Conservation (phyloP, 2,797 vertebrate species). For the Sebastes trivittatus region DNA sequence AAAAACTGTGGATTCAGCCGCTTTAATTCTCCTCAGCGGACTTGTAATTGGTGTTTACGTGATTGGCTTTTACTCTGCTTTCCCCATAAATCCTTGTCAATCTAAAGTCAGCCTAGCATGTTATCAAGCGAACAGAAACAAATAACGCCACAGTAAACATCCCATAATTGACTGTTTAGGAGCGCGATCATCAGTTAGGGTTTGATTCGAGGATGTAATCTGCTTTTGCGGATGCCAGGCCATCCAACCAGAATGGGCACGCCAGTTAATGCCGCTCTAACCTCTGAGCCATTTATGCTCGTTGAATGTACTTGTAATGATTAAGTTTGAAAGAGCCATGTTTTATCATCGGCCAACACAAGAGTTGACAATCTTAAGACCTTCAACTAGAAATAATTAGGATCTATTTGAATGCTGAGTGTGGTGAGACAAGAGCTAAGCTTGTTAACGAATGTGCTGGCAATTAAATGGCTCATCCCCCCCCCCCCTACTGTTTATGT, state of each 20-base stretch:
- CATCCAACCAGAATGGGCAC: slow-evolving; percentile 76
- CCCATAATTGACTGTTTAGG: slow-evolving; percentile 86
- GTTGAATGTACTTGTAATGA: slow-evolving; percentile 83
- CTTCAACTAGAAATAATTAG: slow-evolving; percentile 87
- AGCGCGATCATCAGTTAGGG: slow-evolving; percentile 81
- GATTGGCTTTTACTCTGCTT: slow-evolving; percentile 77
- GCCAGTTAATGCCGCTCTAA: slow-evolving; percentile 80
- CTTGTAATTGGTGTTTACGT: slow-evolving; percentile 80
- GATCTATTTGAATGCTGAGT: slow-evolving; percentile 85
- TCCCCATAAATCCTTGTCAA: slow-evolving; percentile 84
- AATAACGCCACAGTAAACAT: slow-evolving; percentile 80
- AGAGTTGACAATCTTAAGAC: slow-evolving; percentile 86
- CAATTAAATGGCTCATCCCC: slow-evolving; percentile 81
- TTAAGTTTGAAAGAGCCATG: slow-evolving; percentile 83
- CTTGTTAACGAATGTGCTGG: slow-evolving; percentile 81
- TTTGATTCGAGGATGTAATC: slow-evolving; percentile 85
- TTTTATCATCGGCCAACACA: slow-evolving; percentile 85
- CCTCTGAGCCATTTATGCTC: slow-evolving; percentile 81
- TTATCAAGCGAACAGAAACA: slow-evolving; percentile 84
- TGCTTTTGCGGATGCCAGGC: slow-evolving; percentile 74
- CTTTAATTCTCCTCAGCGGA: slow-evolving; percentile 78
- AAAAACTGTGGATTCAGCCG: slow-evolving; percentile 67
- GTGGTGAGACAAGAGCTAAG: slow-evolving; percentile 81
- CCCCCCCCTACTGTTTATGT: slow-evolving; percentile 53
- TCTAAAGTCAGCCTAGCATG: slow-evolving; percentile 72